Conservation (phyloP, 2,888 invertebrate species). For the Antitype chi region DNA sequence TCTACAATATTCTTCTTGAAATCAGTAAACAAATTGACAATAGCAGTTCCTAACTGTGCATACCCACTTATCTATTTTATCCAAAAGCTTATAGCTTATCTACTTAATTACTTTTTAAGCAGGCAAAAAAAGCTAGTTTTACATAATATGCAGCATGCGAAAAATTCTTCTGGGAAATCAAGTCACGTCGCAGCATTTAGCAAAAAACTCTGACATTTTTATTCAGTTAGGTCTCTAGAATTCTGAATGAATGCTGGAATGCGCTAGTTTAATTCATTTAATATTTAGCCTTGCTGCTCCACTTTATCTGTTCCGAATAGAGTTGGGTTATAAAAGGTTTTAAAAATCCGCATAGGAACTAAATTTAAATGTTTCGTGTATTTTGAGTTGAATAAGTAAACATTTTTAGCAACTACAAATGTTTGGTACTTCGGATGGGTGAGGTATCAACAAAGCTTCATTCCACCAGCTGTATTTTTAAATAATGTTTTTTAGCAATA, state of each 20-base stretch:
- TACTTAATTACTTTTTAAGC: conserved; percentile 1
- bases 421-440: no score
- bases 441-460: no score
- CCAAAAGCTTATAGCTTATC: neutral
- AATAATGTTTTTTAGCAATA: no score
- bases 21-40: neutral
- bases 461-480: no score
- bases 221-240: conserved; percentile 22
- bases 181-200: conserved; percentile 21
- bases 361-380: neutral
- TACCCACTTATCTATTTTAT: no score
- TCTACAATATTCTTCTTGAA: no score
- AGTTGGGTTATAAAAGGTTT: conserved; percentile 1
- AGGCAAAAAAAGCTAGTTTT: no score
- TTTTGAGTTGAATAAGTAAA: neutral
- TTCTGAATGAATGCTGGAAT: conserved; percentile 19
- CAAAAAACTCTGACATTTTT: conserved; percentile 25
- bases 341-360: neutral
- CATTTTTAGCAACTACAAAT: no score
- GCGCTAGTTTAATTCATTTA: conserved; percentile 37
- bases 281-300: conserved; percentile 19
- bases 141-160: neutral
- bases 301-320: conserved; percentile 13
- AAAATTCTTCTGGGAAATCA: conserved; percentile 7
- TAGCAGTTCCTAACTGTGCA: no score